Base-by-base conservation (phyloP, 2,797 vertebrate genomes). In the Salarias fasciatus region DNA sequence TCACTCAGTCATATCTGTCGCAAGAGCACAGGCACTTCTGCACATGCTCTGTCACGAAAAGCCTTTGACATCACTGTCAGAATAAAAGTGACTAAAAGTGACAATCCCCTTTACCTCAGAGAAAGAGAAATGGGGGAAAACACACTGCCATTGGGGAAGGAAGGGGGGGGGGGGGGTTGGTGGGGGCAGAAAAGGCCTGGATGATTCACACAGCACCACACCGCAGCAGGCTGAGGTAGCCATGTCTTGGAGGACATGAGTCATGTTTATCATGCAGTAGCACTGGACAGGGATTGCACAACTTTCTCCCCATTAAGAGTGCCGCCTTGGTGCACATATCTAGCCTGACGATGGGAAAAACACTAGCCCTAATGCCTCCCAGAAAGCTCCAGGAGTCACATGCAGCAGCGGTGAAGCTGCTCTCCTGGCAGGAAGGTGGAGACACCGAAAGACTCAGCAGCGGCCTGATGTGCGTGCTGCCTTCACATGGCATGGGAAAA, bases 231-330 rank as follows among this genome's bases (percentile, higher is more conserved):
- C 77, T 80, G 89, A 90, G 86, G 88, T 88, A 86, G 86, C 86
- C 35, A 48, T 84, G 57, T 92, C 87, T 90, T 86, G 66, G 85
- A 88, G 83, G 86, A 77, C 76, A 86, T 92, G 92, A 94, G 86
- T 94, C 92, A 92, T 87, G 84, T 91, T 91, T 86, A 80, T 87
- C 86, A 86, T 89, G 85, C 81, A 86, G 82, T 78, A 74, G 80
- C 57, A 51, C 62, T 55, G 67, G 69, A 69, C 79, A 72, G 83
- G 77, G 83, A 83, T 77, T 84, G 81, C 83, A 83, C 74, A 83
- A 83, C 80, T 83, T 87, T 87, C 54, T 72, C 70, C 82, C 74
- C 83, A 86, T 87, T 83, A 83, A 55, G 60, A 83, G 80, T 59
- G 75, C 59, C 63, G 72, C 78, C 49, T 67, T 52, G 63, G 69